A percentile compares a stretch with the other conserved stretches of the same genome.
Evolutionary conservation across 1,140 invertebrate genomes (phyloP).

Genomic region (Idris sp.): DNA sequence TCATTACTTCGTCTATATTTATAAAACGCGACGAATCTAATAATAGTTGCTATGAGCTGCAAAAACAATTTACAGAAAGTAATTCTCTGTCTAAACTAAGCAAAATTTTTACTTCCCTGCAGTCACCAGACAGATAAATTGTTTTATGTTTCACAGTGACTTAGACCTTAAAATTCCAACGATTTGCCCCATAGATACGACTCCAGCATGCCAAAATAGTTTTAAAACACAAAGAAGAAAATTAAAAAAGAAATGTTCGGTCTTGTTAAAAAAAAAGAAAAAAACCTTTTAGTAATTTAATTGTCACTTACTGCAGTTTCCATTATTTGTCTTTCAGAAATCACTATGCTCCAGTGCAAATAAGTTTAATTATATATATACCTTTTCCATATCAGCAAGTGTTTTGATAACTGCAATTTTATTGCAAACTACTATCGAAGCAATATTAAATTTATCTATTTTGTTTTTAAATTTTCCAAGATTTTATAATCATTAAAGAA

Average conservation of each 20-base stretch:
- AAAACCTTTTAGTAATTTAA: neutral
- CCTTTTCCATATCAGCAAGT: neutral
- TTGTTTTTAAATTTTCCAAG: no score
- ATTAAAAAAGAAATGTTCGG: no score
- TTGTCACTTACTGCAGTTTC: neutral
- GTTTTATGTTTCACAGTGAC: constrained; percentile 23
- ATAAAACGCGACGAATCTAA: constrained; percentile 59
- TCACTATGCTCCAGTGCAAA: neutral
- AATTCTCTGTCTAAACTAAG: constrained; percentile 42
- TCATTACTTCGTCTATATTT: constrained; percentile 57
- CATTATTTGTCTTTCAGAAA: neutral
- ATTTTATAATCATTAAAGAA: no score
- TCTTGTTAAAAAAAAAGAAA: no score
- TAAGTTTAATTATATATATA: constrained; percentile 5
- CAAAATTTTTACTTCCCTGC: constrained; percentile 32
- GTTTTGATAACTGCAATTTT: no score
- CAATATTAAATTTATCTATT: no score
- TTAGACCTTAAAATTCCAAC: constrained; percentile 13
- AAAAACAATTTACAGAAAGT: constrained; percentile 38
- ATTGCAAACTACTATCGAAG: no score
- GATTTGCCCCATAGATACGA: constrained; percentile 3
- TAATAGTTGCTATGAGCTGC: constrained; percentile 40
- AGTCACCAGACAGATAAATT: constrained; percentile 34
- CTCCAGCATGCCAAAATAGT: no score
- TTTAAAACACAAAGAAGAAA: no score